Evolutionary conservation across 2,888 invertebrate genomes (phyloP), one percentile per base, ranked within the genome.

Genomic region (Sarcophaga subvicina): DNA sequence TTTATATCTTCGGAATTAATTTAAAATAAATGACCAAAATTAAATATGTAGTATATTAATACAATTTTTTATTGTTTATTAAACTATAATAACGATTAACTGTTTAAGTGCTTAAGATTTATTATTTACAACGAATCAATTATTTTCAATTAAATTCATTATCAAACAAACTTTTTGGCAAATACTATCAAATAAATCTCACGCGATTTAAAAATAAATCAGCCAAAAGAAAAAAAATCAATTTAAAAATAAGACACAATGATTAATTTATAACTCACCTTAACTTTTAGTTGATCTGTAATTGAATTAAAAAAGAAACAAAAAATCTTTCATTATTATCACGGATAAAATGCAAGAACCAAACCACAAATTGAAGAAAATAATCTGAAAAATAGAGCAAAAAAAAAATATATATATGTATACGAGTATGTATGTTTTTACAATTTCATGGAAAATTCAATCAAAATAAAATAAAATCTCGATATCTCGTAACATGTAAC

Each of bases 111-210:
- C 37, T 37, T 37, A 37, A 54, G n/a, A 76, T 37, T 66, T n/a
- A 17, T 45, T 45, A 67, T 67, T 67, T 59, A 67, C 5, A 63
- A 63, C 11, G 47, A 27, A 78, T 49, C 49, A 45, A n/a, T 72
- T 59, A 66, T 45, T 71, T 71, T 37, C 71, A 54, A 79, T 54
- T 64, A 71, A 79, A 54, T 12, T 45, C 20, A 3, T 66, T 69
- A 45, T 77, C 77, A 47, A 60, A 69, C 47, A 78, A 78, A 69
- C 62, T 78, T 45, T 14, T 62, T 70, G 3, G n/a, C 62, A 71
- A 71, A 6, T 63, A 54, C 37, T 64, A 71, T 54, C 79, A 71
- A 37, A 79, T 79, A 79, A 79, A 79, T 71, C 71, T 64, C 64
- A 79, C 64, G 79, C 79, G 64, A 71, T 71, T 37, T 8, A 37